Base-by-base conservation (phyloP, 2,113 vertebrate species). In the Oophaga pumilio region DNA sequence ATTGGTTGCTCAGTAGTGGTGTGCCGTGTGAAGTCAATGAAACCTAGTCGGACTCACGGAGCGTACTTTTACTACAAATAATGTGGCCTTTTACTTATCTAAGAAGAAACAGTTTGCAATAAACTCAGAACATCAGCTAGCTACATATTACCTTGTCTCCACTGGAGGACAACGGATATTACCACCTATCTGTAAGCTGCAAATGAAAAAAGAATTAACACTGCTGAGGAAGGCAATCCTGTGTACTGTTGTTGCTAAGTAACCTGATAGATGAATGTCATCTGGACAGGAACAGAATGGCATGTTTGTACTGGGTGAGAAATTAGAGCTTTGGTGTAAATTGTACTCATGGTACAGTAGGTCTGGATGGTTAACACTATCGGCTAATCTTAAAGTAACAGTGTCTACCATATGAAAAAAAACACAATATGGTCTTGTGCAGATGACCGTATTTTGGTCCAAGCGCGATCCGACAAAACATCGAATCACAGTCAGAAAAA, bases 201-300 rank as follows among this genome's bases (percentile, higher is more conserved):
- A 76, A 76, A 85, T 85, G 84, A 77, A 85, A 74, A 76, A 74
- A 22, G 53, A 85, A 85, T 76, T 85, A 85, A 60, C 33, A 50
- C 53, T 76, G 57, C 73, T n/a, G 33, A 49, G 71, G 56, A 85
- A 76, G 28, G 84, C 49, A 85, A 85, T 85, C 26, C n/a, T 59
- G 57, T 85, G 57, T 17, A 57, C 56, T 74, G 56, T 85, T 77
- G 84, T 85, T 85, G 84, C 84, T 85, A 64, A 74, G 84, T 64
- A 77, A 85, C 84, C 33, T 24, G 12, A 50, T 24, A 33, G 33
- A 62, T 2, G 56, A 20, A 49, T 76, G 33, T 77, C 73, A 64
- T 22, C 73, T 13, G 71, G 84, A 85, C 57, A 60, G 52, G 26
- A 53, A 22, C 24, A 43, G 24, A 69, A 53, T 77, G 71, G 13